These are phyloP conservation scores for Nomada goodeniana DNA, from an alignment of 2,888 invertebrate species.

Conservation along the genomic window DNA sequence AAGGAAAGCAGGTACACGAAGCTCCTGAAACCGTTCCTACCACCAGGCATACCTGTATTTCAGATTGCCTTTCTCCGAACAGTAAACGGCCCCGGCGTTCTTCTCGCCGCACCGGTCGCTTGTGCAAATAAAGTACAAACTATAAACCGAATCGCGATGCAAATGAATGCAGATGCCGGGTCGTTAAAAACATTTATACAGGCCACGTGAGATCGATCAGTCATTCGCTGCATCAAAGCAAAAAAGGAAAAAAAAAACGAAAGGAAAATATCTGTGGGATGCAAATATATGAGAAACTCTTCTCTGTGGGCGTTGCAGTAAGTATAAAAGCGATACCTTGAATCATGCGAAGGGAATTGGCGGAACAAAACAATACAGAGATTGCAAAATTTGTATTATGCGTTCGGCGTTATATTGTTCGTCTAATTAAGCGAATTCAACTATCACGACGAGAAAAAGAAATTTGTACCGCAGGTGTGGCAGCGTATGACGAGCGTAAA, in stretches of 20 bases:
- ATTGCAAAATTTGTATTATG: neutral
- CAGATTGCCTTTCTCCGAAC: constrained; percentile 53
- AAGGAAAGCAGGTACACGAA: neutral
- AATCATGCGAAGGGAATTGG: constrained; percentile 58
- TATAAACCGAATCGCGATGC: constrained; percentile 23
- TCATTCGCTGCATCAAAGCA: constrained; percentile 7
- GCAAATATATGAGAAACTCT: neutral
- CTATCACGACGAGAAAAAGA: constrained; percentile 48
- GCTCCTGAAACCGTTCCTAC: constrained; percentile 59
- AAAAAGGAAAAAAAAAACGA: neutral
- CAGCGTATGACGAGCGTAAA: constrained; percentile 51
- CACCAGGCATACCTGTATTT: constrained; percentile 46
- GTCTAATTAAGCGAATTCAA: constrained; percentile 76
- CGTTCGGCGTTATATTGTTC: constrained; percentile 59
- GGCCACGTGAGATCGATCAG: constrained; percentile 33
- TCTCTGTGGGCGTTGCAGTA: constrained; percentile 63
- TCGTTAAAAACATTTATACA: constrained; percentile 12
- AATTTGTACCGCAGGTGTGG: constrained; percentile 72
- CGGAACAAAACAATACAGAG: constrained; percentile 16
- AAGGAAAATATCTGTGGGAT: constrained; percentile 45
- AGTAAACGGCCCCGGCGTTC: neutral
- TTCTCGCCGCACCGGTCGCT: neutral
- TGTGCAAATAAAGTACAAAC: constrained; percentile 36
- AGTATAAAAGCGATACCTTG: constrained; percentile 57
- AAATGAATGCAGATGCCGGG: constrained; percentile 7